Percentiles rank a stretch among this genome's conserved stretches.
These are phyloP conservation scores for Julus scandinavius DNA, from an alignment of 2,888 invertebrate species.

Conservation along the genomic window DNA sequence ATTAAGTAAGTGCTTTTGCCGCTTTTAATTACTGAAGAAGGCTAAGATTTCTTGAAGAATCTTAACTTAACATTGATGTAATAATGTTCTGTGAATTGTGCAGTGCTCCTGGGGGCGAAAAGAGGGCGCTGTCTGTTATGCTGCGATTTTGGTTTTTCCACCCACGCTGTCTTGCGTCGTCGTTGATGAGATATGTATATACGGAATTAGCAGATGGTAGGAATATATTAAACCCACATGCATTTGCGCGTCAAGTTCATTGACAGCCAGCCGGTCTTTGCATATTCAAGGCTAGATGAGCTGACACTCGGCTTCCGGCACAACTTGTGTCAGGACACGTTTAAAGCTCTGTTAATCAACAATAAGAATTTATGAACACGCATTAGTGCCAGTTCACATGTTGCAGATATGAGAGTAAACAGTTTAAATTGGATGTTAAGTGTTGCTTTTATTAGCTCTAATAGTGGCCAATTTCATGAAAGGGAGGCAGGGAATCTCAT, in stretches of 20 bases:
- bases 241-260: background rate
- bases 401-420: constrained; percentile 33
- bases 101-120: background rate
- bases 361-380: constrained; percentile 33
- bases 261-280: background rate
- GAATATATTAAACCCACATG: constrained; percentile 27
- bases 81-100: background rate
- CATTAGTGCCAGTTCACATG: constrained; percentile 33
- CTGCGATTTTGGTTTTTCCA: background rate
- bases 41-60: too few species aligned
- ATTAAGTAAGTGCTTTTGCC: too few species aligned
- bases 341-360: constrained; percentile 14
- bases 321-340: constrained; percentile 7
- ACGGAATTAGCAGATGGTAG: background rate
- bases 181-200: background rate
- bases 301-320: constrained; percentile 33
- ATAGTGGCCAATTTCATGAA: constrained; percentile 25
- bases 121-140: constrained; percentile 13
- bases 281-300: constrained; percentile 12
- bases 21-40: too few species aligned
- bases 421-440: constrained; percentile 22
- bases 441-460: constrained; percentile 33
- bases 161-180: background rate
- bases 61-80: too few species aligned
- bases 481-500: background rate